phyloP scores from a whole-genome alignment of 1,140 invertebrate genomes.

The Caenorhabditis elegans region WBcel235 BX284603.4:6029001-6029500 shows the following conservation, averaged over 20 bases:
- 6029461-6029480: constrained; percentile 46
- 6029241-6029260: constrained; percentile 30
- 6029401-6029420: constrained; percentile 44
- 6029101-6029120: too few species aligned
- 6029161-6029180: constrained; percentile 45
- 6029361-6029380: constrained; percentile 35
- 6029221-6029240: constrained; percentile 40
- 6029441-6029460: constrained; percentile 28
- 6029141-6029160: constrained; percentile 43
- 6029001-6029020: neutral
- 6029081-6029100: neutral
- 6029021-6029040: too few species aligned
- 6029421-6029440: constrained; percentile 39
- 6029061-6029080: neutral
- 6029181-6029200: constrained; percentile 41
- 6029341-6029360: constrained; percentile 32
- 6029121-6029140: too few species aligned
- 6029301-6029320: constrained; percentile 38
- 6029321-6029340: neutral
- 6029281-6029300: constrained; percentile 22
- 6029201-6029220: constrained; percentile 22
- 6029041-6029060: too few species aligned
- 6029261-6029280: neutral
- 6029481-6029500: constrained; percentile 30
- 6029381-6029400: constrained; percentile 40